Percentiles rank a stretch among this genome's conserved stretches.
Evolutionary conservation across 1,140 invertebrate genomes (phyloP).

Genomic region (Drosophila teissieri): DNA sequence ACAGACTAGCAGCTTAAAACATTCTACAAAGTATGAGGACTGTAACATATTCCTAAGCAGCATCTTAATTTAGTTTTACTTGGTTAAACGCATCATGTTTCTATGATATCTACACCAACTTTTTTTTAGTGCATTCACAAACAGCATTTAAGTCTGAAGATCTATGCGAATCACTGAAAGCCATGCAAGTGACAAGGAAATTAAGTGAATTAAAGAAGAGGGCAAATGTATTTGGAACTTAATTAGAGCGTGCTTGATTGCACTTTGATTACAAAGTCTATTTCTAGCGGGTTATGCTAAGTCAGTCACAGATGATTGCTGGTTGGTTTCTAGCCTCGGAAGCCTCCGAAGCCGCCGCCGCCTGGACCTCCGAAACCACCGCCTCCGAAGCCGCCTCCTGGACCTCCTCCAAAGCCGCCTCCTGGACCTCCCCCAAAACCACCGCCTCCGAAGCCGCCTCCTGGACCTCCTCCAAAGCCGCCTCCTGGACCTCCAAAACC

Average conservation of each 20-base stretch:
- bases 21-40: no score
- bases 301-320: slow-evolving; percentile 37
- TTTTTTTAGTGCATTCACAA: background rate
- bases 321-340: slow-evolving; percentile 11
- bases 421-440: background rate
- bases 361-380: slow-evolving; percentile 12
- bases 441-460: slow-evolving; percentile 7
- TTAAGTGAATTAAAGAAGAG: slow-evolving; percentile 35
- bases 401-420: slow-evolving; percentile 13
- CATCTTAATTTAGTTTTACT: background rate
- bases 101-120: background rate
- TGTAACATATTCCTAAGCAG: background rate
- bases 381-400: slow-evolving; percentile 17
- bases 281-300: slow-evolving; percentile 25
- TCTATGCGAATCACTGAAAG: slow-evolving; percentile 20
- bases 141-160: slow-evolving; percentile 2
- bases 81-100: no score
- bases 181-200: slow-evolving; percentile 49
- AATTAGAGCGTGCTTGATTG: slow-evolving; percentile 42
- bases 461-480: background rate
- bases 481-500: slow-evolving; percentile 5
- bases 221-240: slow-evolving; percentile 35
- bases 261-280: slow-evolving; percentile 41
- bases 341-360: slow-evolving; percentile 14
- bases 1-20: background rate